Percentiles rank a stretch among this genome's conserved stretches.
phyloP scores from a whole-genome alignment of 2,888 invertebrate species.

The Cephus nigrinus region DNA sequence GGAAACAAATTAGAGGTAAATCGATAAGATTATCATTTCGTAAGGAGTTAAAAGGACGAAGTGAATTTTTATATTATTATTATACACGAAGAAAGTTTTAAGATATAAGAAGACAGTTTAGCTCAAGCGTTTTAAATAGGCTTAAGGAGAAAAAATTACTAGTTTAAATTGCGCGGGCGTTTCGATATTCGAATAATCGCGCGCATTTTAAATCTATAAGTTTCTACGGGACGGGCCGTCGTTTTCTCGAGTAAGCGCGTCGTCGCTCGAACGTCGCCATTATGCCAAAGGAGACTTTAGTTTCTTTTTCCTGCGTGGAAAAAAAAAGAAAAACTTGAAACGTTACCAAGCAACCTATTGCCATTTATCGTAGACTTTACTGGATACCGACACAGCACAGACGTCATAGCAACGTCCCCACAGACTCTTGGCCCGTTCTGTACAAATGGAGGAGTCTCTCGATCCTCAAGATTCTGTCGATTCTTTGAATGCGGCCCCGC shows the following conservation, averaged over 20 bases:
- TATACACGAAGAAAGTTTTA: conserved; percentile 20
- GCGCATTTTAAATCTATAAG: conserved; percentile 23
- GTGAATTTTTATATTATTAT: conserved; percentile 32
- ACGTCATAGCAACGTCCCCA: background rate
- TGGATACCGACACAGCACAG: background rate
- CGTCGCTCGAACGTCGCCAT: background rate
- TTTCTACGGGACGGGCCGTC: background rate
- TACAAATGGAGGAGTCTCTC: background rate
- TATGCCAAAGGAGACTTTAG: background rate
- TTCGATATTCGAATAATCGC: conserved; percentile 6
- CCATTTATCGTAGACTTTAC: background rate
- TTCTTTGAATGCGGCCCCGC: background rate
- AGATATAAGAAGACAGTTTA: conserved; percentile 31
- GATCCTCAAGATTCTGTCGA: background rate
- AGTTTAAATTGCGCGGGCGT: conserved; percentile 26
- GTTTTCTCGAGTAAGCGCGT: background rate
- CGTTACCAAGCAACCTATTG: background rate
- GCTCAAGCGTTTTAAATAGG: conserved; percentile 34
- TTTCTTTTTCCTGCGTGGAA: background rate
- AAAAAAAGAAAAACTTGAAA: background rate
- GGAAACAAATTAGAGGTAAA: conserved; percentile 29
- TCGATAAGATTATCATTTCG: conserved; percentile 28
- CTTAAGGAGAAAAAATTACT: background rate
- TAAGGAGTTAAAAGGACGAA: background rate
- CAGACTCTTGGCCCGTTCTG: background rate